These are phyloP conservation scores for Drosophila monieri DNA, from an alignment of 2,888 invertebrate species.

Conservation along the genomic window DNA sequence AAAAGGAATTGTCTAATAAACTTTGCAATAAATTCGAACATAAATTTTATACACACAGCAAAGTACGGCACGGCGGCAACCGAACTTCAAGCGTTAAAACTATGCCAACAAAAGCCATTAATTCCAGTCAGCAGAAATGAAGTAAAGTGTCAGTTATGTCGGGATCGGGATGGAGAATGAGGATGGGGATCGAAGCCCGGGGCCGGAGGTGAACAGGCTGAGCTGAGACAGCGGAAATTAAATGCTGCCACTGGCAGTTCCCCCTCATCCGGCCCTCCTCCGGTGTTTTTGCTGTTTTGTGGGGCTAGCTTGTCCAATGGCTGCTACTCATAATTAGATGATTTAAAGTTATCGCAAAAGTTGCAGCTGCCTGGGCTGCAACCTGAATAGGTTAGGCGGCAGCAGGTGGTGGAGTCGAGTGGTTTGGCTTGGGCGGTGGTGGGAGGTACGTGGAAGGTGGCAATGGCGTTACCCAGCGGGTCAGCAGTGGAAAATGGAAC, in stretches of 20 bases:
- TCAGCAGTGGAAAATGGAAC: not conserved
- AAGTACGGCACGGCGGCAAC: constrained; percentile 14
- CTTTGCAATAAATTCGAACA: constrained; percentile 79
- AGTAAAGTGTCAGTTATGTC: constrained; percentile 74
- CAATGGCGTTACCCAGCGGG: not conserved
- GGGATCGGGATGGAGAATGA: constrained; percentile 16
- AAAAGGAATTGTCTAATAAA: constrained; percentile 75
- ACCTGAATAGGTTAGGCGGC: constrained; percentile 29
- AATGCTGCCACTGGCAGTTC: constrained; percentile 57
- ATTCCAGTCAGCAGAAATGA: constrained; percentile 79
- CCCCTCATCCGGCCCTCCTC: constrained; percentile 16
- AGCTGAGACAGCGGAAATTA: constrained; percentile 64
- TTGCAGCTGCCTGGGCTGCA: constrained; percentile 52
- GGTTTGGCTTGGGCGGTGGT: not conserved
- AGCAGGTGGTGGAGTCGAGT: constrained; percentile 1
- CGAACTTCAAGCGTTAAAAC: constrained; percentile 75
- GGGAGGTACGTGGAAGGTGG: not conserved
- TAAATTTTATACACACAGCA: constrained; percentile 71
- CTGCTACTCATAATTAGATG: constrained; percentile 78
- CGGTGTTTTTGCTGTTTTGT: constrained; percentile 24
- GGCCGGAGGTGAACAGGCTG: constrained; percentile 27
- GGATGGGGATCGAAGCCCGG: constrained; percentile 8
- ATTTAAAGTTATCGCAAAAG: constrained; percentile 81
- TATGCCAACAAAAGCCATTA: constrained; percentile 81
- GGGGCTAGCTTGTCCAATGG: constrained; percentile 56